Conservation (phyloP, 2,113 vertebrate species). For the Penelope pileata region DNA sequence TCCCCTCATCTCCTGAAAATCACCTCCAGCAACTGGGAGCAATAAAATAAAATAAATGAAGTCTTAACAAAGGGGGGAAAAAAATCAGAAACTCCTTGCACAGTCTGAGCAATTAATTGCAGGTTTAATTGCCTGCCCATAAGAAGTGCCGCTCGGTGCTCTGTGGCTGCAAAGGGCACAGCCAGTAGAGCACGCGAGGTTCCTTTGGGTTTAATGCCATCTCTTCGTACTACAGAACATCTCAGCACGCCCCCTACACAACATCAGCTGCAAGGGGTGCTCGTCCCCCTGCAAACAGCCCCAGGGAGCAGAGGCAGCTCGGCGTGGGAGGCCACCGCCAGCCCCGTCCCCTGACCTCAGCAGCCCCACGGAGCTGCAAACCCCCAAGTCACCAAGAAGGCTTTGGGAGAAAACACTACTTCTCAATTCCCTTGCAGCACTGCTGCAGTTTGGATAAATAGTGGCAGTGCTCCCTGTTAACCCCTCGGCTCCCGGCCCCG, state of each 20-base stretch:
- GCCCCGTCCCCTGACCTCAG: too few relatives aligned
- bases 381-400: not conserved
- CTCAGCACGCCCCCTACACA: not conserved
- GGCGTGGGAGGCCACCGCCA: too few relatives aligned
- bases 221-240: not conserved
- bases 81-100: not conserved
- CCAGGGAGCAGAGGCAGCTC: too few relatives aligned
- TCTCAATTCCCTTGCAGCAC: not conserved
- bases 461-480: not conserved
- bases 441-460: not conserved
- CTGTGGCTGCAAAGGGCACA: not conserved
- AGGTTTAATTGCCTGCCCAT: not conserved
- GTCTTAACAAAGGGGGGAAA: too few relatives aligned
- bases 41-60: too few relatives aligned
- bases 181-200: not conserved
- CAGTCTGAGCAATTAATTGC: not conserved
- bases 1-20: not conserved
- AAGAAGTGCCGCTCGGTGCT: not conserved
- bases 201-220: not conserved
- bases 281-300: too few relatives aligned
- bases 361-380: not conserved
- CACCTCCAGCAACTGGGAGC: not conserved
- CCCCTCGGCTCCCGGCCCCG: fast-evolving
- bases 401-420: not conserved
- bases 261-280: not conserved